phyloP scores from a whole-genome alignment of 2,113 vertebrate genomes.

The Oostethus manadensis region DNA sequence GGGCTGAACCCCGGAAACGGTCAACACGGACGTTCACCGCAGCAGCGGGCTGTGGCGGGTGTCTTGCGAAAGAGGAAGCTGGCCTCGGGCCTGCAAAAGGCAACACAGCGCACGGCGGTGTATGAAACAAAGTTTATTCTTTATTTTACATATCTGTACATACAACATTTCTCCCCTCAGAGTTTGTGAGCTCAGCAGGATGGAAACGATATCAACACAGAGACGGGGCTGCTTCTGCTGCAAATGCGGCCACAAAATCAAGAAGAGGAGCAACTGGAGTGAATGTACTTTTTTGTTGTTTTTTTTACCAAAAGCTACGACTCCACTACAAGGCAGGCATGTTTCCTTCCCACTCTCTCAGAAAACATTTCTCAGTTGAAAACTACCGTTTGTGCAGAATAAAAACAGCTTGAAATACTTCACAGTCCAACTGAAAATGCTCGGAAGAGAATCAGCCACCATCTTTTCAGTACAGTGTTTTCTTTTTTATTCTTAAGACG shows the following conservation, averaged over 20 bases:
- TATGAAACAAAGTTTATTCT: conserved; percentile 98
- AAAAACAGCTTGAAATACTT: conserved; percentile 89
- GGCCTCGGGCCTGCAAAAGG: conserved; percentile 1
- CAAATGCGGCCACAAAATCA: conserved; percentile 74
- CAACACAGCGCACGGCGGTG: conserved; percentile 49
- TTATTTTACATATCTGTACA: conserved; percentile 99
- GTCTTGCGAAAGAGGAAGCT: not conserved
- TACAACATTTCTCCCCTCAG: conserved; percentile 85
- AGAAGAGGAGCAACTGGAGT: conserved; percentile 89
- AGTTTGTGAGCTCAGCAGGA: conserved; percentile 84
- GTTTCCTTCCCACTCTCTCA: conserved; percentile 85
- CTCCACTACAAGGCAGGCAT: conserved; percentile 97
- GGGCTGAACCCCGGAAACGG: not conserved
- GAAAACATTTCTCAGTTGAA: conserved; percentile 88
- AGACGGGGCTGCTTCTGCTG: conserved; percentile 69
- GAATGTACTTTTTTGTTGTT: conserved; percentile 61
- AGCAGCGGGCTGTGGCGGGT: too few relatives aligned
- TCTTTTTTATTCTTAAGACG: conserved; percentile 74
- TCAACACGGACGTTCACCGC: too few relatives aligned
- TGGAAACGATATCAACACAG: conserved; percentile 91
- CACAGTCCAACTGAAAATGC: conserved; percentile 75
- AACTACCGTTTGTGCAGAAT: conserved; percentile 91
- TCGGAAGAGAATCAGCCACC: conserved; percentile 76
- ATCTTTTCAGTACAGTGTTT: conserved; percentile 68
- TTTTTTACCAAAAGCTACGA: conserved; percentile 83